Percentiles rank a stretch among this genome's conserved stretches.
phyloP scores from a whole-genome alignment of 2,888 invertebrate genomes.

The Conchocele bisecta region DNA sequence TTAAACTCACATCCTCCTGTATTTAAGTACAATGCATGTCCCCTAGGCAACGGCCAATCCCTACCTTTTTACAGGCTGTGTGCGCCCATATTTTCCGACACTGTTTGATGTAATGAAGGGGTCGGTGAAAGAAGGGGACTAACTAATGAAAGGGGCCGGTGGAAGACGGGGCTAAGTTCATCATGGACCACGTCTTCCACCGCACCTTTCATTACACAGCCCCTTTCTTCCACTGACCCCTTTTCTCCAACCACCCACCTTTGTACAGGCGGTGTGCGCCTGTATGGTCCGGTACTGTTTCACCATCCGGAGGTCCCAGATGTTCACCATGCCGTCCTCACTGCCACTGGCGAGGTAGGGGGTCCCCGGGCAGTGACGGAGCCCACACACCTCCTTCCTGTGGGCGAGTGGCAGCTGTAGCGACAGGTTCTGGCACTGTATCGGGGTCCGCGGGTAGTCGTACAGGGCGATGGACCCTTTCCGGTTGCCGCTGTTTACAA shows the following conservation, averaged over 20 bases:
- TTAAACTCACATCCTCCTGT: too few species aligned
- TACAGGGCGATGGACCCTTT: slow-evolving; percentile 55
- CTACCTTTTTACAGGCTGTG: too few species aligned
- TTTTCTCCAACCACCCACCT: slow-evolving; percentile 48
- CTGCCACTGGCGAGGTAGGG: slow-evolving; percentile 63
- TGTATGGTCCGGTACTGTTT: slow-evolving; percentile 43
- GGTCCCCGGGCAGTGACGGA: slow-evolving; percentile 43
- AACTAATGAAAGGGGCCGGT: too few species aligned
- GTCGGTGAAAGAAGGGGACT: too few species aligned
- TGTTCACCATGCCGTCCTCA: slow-evolving; percentile 62
- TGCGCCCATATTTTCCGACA: too few species aligned
- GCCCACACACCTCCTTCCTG: slow-evolving; percentile 58
- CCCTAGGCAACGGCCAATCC: too few species aligned
- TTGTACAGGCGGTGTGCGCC: slow-evolving; percentile 66
- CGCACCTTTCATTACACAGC: too few species aligned
- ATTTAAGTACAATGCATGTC: too few species aligned
- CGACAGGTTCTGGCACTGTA: not conserved
- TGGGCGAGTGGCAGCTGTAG: slow-evolving; percentile 39
- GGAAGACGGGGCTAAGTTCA: too few species aligned
- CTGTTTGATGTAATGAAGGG: too few species aligned
- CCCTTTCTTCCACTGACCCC: too few species aligned
- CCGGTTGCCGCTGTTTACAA: slow-evolving; percentile 58
- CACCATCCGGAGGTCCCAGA: slow-evolving; percentile 65
- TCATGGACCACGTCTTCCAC: too few species aligned
- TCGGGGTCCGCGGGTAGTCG: slow-evolving; percentile 48